phyloP scores from a whole-genome alignment of 2,888 invertebrate species.

The Lochmaea crataegi region DNA sequence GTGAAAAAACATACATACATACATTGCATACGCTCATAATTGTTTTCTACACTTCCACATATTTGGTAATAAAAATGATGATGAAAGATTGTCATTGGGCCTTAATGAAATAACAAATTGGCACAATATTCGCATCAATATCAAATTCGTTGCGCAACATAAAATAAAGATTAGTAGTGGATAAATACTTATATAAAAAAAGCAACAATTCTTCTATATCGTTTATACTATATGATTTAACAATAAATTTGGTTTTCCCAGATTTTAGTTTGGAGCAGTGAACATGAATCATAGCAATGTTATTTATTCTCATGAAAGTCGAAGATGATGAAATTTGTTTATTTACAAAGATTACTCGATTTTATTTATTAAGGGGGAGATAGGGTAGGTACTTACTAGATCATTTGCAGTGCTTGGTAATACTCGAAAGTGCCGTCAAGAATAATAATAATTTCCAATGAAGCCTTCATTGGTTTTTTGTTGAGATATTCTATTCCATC shows the following conservation, averaged over 20 bases:
- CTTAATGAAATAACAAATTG: too few relatives aligned
- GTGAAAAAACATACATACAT: too few relatives aligned
- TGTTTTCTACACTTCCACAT: too few relatives aligned
- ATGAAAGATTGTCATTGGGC: too few relatives aligned
- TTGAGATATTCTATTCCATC: conserved; percentile 50
- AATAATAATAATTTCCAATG: conserved; percentile 70
- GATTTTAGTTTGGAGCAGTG: neutral
- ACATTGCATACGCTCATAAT: too few relatives aligned
- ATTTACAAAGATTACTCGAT: too few relatives aligned
- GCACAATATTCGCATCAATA: neutral
- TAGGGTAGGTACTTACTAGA: conserved; percentile 64
- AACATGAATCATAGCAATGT: too few relatives aligned
- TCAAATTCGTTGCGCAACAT: neutral
- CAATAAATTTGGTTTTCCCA: neutral
- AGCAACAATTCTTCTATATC: too few relatives aligned
- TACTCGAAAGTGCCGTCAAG: conserved; percentile 71
- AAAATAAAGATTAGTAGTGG: neutral
- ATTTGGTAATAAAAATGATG: too few relatives aligned
- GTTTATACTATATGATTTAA: neutral
- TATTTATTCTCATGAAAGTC: too few relatives aligned
- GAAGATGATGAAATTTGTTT: too few relatives aligned
- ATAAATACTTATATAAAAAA: neutral
- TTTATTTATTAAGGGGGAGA: conserved; percentile 4
- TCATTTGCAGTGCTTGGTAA: conserved; percentile 69
- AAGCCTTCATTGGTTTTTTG: conserved; percentile 58